phyloP scores from a whole-genome alignment of 2,888 invertebrate species.

The Aphrophora alni region DNA sequence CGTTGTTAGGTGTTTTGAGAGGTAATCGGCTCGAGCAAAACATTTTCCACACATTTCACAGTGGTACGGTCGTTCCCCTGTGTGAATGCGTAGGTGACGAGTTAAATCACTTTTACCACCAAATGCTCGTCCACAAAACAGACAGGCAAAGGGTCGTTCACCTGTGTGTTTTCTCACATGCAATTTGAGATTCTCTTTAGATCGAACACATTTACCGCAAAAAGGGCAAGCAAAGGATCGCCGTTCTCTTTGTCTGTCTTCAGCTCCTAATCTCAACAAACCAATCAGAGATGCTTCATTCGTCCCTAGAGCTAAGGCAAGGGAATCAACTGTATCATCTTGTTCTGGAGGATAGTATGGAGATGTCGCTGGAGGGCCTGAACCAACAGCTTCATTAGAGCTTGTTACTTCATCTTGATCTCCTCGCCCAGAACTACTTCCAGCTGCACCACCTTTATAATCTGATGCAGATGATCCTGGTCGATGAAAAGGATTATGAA shows the following conservation, averaged over 20 bases:
- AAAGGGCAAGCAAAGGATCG: conserved; percentile 84
- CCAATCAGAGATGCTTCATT: conserved; percentile 66
- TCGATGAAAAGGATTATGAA: conserved; percentile 65
- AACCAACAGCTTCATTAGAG: conserved; percentile 45
- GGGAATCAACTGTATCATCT: conserved; percentile 77
- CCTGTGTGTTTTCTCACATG: conserved; percentile 88
- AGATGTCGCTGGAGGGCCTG: conserved; percentile 21
- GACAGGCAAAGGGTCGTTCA: conserved; percentile 88
- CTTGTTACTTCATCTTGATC: conserved; percentile 47
- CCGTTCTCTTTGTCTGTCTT: conserved; percentile 71
- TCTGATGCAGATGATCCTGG: conserved; percentile 39
- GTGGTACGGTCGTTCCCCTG: conserved; percentile 88
- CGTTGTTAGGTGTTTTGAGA: conserved; percentile 89
- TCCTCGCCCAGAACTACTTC: conserved; percentile 26
- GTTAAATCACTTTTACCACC: conserved; percentile 89
- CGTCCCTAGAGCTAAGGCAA: conserved; percentile 62
- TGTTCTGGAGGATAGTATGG: conserved; percentile 62
- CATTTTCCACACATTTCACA: conserved; percentile 93
- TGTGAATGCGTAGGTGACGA: conserved; percentile 85
- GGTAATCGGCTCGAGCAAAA: conserved; percentile 88
- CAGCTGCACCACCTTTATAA: conserved; percentile 22
- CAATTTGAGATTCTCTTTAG: conserved; percentile 86
- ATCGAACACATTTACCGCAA: conserved; percentile 87
- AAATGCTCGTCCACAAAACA: conserved; percentile 88
- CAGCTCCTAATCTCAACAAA: conserved; percentile 68